Evolutionary conservation across 2,888 invertebrate species (phyloP).

Genomic region (Acronicta aceris): DNA sequence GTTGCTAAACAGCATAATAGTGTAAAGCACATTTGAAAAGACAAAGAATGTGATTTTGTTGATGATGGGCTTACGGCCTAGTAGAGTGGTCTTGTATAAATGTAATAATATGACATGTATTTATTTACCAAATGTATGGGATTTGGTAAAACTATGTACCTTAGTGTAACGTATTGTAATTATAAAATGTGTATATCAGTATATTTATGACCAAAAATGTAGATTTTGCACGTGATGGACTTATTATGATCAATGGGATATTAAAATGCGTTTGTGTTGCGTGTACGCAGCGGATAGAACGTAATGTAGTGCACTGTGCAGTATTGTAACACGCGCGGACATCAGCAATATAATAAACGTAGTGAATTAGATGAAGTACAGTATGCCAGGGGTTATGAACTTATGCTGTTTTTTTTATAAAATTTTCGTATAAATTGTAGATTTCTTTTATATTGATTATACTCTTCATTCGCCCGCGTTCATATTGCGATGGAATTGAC

Average conservation of each 20-base stretch:
- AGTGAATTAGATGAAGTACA: conserved; percentile 29
- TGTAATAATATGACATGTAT: conserved; percentile 64
- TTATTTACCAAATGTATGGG: conserved; percentile 65
- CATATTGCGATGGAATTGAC: conserved; percentile 17
- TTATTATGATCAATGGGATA: conserved; percentile 70
- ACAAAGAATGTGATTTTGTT: conserved; percentile 69
- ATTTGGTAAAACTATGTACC: conserved; percentile 59
- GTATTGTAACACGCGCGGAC: conserved; percentile 24
- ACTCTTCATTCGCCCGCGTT: conserved; percentile 35
- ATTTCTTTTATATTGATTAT: conserved; percentile 30
- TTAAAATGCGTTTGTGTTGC: conserved; percentile 14
- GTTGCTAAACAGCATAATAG: conserved; percentile 56
- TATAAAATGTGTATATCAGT: conserved; percentile 81
- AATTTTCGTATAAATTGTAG: conserved; percentile 33
- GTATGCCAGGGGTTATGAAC: conserved; percentile 45
- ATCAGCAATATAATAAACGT: conserved; percentile 28
- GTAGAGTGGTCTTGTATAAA: conserved; percentile 59
- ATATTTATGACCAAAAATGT: conserved; percentile 86
- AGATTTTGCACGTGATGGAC: conserved; percentile 82
- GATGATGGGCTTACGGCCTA: conserved; percentile 30
- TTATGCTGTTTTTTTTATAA: conserved; percentile 31
- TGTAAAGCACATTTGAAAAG: conserved; percentile 70
- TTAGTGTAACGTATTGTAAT: conserved; percentile 62
- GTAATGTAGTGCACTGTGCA: conserved; percentile 21
- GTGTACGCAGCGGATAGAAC: neutral